These are phyloP conservation scores for Piezodorus guildinii DNA, from an alignment of 1,140 invertebrate species.

Conservation along the genomic window DNA sequence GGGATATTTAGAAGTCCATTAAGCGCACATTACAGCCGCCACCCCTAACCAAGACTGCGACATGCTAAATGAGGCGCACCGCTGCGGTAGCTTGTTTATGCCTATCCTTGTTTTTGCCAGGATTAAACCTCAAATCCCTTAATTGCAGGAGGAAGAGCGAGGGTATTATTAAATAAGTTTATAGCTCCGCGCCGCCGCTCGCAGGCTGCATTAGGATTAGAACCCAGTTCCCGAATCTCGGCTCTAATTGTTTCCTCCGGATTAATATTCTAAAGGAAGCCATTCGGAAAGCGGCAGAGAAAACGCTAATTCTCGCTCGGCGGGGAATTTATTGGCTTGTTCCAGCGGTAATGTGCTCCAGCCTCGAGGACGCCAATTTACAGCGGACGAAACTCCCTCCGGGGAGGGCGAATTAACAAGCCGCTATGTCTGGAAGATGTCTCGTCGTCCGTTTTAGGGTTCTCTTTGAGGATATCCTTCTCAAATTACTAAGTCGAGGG, in stretches of 20 bases:
- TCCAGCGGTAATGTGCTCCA: not conserved
- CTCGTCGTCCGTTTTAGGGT: no score
- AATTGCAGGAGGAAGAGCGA: conserved; percentile 4
- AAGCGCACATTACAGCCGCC: no score
- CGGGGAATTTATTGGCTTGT: not conserved
- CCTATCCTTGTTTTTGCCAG: conserved; percentile 1
- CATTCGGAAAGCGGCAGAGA: not conserved
- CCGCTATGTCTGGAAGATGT: no score
- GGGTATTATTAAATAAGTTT: conserved; percentile 5
- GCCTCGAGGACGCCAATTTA: no score
- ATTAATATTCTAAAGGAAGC: conserved; percentile 7
- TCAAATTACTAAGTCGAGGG: no score
- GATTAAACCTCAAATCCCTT: conserved; percentile 8
- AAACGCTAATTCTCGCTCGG: not conserved
- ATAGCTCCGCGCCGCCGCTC: not conserved
- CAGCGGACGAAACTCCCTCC: no score
- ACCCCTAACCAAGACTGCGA: no score
- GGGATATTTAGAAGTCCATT: no score
- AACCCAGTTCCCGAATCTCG: not conserved
- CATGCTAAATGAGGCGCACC: no score
- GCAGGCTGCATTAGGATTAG: conserved; percentile 3
- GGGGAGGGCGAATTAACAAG: no score
- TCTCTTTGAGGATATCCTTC: no score
- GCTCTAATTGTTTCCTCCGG: conserved; percentile 2
- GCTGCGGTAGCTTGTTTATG: not conserved